Percentiles rank a stretch among this genome's conserved stretches.
phyloP scores from a whole-genome alignment of 2,888 invertebrate genomes.

The Teleogryllus oceanicus region DNA sequence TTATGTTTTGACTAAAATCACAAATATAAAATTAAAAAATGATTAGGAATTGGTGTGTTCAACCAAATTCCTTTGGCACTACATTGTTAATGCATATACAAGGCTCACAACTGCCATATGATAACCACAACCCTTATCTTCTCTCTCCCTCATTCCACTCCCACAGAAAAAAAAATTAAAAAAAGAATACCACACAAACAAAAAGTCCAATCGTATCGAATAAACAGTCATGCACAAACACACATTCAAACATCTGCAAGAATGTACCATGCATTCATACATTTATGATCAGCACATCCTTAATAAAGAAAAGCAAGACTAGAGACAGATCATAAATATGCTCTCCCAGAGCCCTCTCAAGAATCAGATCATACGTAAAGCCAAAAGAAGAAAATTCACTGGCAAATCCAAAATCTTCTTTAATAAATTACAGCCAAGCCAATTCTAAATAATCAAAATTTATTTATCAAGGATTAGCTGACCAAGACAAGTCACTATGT shows the following conservation, averaged over 20 bases:
- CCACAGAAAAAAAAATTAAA: not conserved
- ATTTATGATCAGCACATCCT: not conserved
- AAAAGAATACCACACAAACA: constrained; percentile 1
- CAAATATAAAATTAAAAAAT: not conserved
- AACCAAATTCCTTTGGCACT: not conserved
- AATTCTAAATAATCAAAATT: too few species aligned
- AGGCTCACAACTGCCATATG: not conserved
- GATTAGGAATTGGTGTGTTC: not conserved
- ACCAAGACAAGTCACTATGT: not conserved
- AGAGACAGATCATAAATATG: constrained; percentile 12
- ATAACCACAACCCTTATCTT: not conserved
- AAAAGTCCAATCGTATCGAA: not conserved
- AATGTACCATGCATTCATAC: not conserved
- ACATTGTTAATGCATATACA: not conserved
- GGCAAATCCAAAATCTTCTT: not conserved
- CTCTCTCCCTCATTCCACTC: not conserved
- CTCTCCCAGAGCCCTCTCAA: not conserved
- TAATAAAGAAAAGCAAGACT: constrained; percentile 11
- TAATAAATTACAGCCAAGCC: not conserved
- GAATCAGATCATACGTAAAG: not conserved
- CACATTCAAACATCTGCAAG: not conserved
- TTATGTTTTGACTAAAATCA: constrained; percentile 8
- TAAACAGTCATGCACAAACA: not conserved
- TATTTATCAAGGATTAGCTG: not conserved
- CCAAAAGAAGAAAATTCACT: not conserved